phyloP scores from a whole-genome alignment of 2,888 invertebrate genomes.

The Polymixis flavicincta region DNA sequence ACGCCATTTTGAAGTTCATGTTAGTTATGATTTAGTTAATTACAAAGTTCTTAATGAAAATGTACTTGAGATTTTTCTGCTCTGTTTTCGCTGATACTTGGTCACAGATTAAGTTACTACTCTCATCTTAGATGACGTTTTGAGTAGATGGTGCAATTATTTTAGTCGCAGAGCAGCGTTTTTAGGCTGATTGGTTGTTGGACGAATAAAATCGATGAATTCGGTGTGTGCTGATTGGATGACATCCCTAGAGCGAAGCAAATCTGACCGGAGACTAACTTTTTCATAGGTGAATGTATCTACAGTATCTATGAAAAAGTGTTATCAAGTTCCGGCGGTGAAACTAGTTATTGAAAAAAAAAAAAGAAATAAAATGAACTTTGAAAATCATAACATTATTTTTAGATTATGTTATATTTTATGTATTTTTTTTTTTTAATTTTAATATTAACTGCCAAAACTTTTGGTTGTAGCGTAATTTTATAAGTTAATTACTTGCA shows the following conservation, averaged over 20 bases:
- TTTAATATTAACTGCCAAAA: background rate
- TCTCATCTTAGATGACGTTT: background rate
- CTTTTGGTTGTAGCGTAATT: background rate
- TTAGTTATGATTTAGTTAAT: background rate
- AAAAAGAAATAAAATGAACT: too few species aligned
- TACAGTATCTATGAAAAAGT: background rate
- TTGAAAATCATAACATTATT: too few species aligned
- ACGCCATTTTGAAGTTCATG: background rate
- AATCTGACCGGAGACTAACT: slow-evolving; percentile 26
- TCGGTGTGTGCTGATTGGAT: slow-evolving; percentile 40
- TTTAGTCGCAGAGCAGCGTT: background rate
- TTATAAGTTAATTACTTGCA: slow-evolving; percentile 6
- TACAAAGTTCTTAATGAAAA: background rate
- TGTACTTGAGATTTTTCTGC: background rate
- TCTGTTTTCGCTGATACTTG: background rate
- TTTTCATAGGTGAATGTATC: slow-evolving; percentile 14
- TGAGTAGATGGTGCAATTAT: background rate
- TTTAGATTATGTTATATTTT: too few species aligned
- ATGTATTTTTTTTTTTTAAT: too few species aligned
- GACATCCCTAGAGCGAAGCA: slow-evolving; percentile 35
- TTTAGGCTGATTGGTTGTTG: slow-evolving; percentile 29
- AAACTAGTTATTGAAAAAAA: background rate
- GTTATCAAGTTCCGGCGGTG: background rate
- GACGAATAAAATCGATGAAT: slow-evolving; percentile 30
- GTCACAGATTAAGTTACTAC: background rate